Percentiles rank a stretch among this genome's conserved stretches.
phyloP scores from a whole-genome alignment of 2,113 vertebrate species.

The Leuciscus idus region DNA sequence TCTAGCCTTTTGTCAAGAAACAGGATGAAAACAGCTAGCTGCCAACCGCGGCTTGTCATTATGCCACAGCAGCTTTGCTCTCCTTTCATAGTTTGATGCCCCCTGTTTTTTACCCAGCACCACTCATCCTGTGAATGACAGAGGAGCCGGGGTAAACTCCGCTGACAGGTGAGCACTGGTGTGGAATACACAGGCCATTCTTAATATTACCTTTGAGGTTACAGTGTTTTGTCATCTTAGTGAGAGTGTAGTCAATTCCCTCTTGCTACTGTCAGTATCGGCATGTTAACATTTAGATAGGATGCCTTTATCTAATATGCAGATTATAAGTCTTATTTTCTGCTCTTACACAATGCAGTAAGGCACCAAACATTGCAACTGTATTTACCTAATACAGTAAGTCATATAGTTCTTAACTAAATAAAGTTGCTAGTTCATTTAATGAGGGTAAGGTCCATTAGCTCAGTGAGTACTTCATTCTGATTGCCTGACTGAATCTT shows the following conservation, averaged over 20 bases:
- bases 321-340: neutral
- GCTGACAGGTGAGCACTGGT: neutral
- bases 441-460: neutral
- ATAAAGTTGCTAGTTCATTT: no score
- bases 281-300: neutral
- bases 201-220: neutral
- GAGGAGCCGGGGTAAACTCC: neutral
- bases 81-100: conserved; percentile 34
- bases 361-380: neutral
- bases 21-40: conserved; percentile 1
- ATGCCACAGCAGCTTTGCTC: conserved; percentile 1
- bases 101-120: conserved; percentile 11
- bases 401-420: no score
- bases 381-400: neutral
- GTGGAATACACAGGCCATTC: neutral
- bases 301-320: neutral
- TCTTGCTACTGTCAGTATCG: neutral
- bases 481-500: neutral
- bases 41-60: conserved; percentile 25
- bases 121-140: conserved; percentile 14
- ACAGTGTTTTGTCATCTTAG: neutral
- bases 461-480: neutral
- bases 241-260: neutral
- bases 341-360: neutral
- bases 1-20: conserved; percentile 30